phyloP scores from a whole-genome alignment of 2,113 vertebrate species.

The Gallinago media region DNA sequence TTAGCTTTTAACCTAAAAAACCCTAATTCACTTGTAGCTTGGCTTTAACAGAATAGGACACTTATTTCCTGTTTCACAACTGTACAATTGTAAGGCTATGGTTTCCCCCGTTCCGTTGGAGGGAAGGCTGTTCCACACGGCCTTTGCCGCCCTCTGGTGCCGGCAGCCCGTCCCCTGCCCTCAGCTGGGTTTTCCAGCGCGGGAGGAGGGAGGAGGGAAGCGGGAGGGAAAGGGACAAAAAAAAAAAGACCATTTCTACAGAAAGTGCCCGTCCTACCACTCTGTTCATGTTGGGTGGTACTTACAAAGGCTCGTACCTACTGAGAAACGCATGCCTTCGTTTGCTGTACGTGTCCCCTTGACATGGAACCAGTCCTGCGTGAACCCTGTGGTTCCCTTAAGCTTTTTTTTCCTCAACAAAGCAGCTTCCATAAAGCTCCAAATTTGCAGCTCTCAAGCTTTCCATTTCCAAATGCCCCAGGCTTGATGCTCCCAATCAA shows the following conservation, averaged over 20 bases:
- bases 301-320: not conserved
- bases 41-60: rapidly evolving
- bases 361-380: rapidly evolving
- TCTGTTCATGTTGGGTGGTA: rapidly evolving
- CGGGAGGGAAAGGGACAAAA: no score
- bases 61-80: rapidly evolving
- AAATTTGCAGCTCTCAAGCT: not conserved
- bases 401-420: not conserved
- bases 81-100: rapidly evolving
- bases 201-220: not conserved
- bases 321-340: not conserved
- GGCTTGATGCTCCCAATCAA: not conserved
- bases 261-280: rapidly evolving
- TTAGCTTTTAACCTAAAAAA: not conserved
- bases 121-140: not conserved
- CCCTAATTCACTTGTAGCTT: rapidly evolving
- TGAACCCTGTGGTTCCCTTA: not conserved
- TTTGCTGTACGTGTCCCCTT: not conserved
- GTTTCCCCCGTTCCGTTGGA: rapidly evolving
- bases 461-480: not conserved
- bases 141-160: conserved; percentile 39
- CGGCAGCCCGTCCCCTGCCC: not conserved
- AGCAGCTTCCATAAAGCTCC: not conserved
- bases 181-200: not conserved
- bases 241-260: rapidly evolving